Evolutionary conservation across 2,113 vertebrate genomes (phyloP).

Genomic region (Anthoscopus minutus): DNA sequence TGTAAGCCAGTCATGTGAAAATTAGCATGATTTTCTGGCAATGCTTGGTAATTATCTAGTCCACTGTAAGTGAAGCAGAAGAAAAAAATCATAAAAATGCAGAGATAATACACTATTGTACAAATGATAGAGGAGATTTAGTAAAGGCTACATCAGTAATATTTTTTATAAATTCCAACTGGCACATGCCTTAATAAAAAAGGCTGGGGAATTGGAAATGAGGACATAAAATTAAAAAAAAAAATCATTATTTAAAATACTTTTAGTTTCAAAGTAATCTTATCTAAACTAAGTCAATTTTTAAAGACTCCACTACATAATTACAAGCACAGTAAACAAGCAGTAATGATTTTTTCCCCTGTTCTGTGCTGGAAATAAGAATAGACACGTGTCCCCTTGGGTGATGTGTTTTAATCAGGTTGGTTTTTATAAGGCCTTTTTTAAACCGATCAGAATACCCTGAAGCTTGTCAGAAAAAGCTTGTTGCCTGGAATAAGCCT

Average conservation of each 20-base stretch:
- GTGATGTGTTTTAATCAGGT: constrained; percentile 5
- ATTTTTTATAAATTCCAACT: background rate
- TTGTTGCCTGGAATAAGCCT: background rate
- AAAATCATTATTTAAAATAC: background rate
- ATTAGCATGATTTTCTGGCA: background rate
- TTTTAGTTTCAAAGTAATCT: background rate
- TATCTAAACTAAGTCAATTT: background rate
- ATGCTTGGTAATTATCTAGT: background rate
- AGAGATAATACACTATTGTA: background rate
- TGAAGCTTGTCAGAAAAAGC: background rate
- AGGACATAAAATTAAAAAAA: background rate
- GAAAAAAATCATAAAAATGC: background rate
- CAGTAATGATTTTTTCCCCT: background rate
- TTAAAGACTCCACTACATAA: background rate
- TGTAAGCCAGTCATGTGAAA: background rate
- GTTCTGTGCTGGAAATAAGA: constrained; percentile 26
- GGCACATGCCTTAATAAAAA: background rate
- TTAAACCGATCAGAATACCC: constrained; percentile 41
- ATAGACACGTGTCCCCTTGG: background rate
- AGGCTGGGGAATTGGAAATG: background rate
- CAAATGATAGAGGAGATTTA: background rate
- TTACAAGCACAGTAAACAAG: background rate
- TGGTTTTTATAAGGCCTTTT: constrained; percentile 34
- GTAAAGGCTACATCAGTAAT: background rate
- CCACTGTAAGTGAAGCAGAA: background rate